Base-by-base conservation (phyloP, 2,113 vertebrate species). In the Crotalus viridis region DNA sequence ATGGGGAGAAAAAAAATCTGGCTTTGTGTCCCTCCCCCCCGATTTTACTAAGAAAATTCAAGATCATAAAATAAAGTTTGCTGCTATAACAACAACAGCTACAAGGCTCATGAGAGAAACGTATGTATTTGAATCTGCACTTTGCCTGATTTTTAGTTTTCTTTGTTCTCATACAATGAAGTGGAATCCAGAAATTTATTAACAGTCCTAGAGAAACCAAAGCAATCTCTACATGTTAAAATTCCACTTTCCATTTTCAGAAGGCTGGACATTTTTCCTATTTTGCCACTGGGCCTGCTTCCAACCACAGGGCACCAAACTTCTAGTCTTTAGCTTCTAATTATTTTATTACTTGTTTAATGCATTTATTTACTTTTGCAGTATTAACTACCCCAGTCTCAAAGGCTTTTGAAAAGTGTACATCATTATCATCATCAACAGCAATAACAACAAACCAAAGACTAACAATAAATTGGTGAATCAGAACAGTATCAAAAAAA, bases 21-120 rank as follows among this genome's bases (percentile, higher is more conserved):
- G 17, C 7, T 43, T 1, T 43, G 0, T 9, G 2, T 1, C 7
- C 7, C 17, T 48, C 6, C 48, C 17, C 69, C 33, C 17, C 0
- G 17, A 81, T 81, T 43, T 81, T 43, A 81, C 17, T 81, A 81
- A 81, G 33, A 22, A 43, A 21, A 81, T 10, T 81, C 74, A 81
- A 43, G 17, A 81, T 39, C 69, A 81, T 43, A 81, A 81, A 81
- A 81, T 21, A 43, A 81, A 21, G 74, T 81, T 21, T 21, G 7
- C 7, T 81, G 33, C 19, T 43, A 81, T 33, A 39, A 43, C 33
- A 43, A 81, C 1, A 15, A 81, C 15, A 81, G 17, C 33, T 43
- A 19, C 17, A 81, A 81, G 33, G 6, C 74, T 43, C 33, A 81
- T 43, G 74, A 81, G 33, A 43, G 74, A 43, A 43, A 81, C 6